phyloP scores from a whole-genome alignment of 2,797 vertebrate genomes.

The Pogoniulus pusillus region DNA sequence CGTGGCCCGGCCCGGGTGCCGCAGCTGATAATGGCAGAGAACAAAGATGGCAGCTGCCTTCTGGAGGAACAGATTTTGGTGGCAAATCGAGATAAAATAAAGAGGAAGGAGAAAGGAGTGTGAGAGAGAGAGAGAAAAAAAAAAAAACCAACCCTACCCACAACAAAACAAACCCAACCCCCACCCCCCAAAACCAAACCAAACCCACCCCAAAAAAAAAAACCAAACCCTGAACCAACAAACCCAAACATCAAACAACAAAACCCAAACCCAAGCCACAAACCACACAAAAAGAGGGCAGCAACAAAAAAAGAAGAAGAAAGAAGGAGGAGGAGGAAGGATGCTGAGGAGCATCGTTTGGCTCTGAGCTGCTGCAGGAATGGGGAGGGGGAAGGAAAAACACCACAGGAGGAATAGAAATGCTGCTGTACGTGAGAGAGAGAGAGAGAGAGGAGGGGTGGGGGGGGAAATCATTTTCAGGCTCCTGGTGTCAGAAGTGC shows the following conservation, averaged over 20 bases:
- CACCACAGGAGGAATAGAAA: neutral
- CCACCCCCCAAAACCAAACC: neutral
- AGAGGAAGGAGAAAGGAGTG: slow-evolving; percentile 69
- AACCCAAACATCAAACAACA: too few species aligned
- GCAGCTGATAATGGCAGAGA: slow-evolving; percentile 76
- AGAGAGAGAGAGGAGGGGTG: neutral
- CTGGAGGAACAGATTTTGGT: slow-evolving; percentile 75
- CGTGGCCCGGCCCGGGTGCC: slow-evolving; percentile 56
- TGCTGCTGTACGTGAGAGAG: neutral
- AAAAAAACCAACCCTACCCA: too few species aligned
- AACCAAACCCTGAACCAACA: too few species aligned
- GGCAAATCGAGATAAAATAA: slow-evolving; percentile 80
- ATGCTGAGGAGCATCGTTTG: neutral
- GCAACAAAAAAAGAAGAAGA: neutral
- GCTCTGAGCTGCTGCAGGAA: neutral
- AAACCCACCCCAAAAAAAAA: too few species aligned
- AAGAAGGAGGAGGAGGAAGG: neutral
- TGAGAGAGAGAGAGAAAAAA: neutral
- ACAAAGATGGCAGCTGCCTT: slow-evolving; percentile 82
- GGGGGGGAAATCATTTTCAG: neutral
- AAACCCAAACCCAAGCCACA: too few species aligned
- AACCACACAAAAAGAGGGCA: neutral
- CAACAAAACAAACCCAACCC: too few species aligned
- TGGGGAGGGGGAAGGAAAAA: neutral
- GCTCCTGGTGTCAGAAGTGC: neutral